These are phyloP conservation scores for Monochamus alternatus DNA, from an alignment of 2,888 invertebrate genomes.

Conservation along the genomic window DNA sequence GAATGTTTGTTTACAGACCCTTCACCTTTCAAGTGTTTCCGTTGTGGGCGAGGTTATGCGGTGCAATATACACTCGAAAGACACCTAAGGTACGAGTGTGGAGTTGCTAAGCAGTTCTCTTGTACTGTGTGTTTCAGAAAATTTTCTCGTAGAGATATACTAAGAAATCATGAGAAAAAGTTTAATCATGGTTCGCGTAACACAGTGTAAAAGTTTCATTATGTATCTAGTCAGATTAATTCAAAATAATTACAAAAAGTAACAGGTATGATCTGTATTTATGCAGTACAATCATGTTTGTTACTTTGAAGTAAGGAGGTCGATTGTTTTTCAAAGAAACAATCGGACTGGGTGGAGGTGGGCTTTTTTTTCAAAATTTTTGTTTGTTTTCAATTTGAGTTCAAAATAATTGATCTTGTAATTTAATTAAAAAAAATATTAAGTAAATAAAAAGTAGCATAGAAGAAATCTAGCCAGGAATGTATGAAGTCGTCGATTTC, in stretches of 20 bases:
- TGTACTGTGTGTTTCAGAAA: conserved; percentile 70
- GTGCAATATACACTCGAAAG: conserved; percentile 68
- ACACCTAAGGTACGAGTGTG: conserved; percentile 65
- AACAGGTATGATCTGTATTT: conserved; percentile 12
- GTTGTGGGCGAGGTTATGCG: conserved; percentile 75
- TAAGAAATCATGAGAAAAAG: conserved; percentile 65
- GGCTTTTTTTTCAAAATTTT: conserved; percentile 49
- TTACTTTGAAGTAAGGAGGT: conserved; percentile 62
- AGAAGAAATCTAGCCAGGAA: conserved; percentile 1
- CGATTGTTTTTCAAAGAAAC: conserved; percentile 58
- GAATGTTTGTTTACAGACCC: conserved; percentile 65
- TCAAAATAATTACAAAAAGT: conserved; percentile 14
- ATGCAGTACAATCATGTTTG: background rate
- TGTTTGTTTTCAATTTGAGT: conserved; percentile 6
- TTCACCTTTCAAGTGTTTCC: conserved; percentile 71
- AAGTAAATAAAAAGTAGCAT: background rate
- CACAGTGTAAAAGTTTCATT: conserved; percentile 39
- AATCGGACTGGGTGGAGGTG: conserved; percentile 67
- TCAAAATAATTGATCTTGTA: too few species aligned
- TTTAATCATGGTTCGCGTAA: conserved; percentile 53
- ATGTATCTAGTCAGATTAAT: background rate
- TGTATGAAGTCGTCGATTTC: background rate
- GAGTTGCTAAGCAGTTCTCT: conserved; percentile 70
- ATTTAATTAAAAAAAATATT: background rate
- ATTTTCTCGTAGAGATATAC: conserved; percentile 63